These are phyloP conservation scores for Cottoperca gobio DNA, from an alignment of 2,797 vertebrate species.

Conservation along the genomic window DNA sequence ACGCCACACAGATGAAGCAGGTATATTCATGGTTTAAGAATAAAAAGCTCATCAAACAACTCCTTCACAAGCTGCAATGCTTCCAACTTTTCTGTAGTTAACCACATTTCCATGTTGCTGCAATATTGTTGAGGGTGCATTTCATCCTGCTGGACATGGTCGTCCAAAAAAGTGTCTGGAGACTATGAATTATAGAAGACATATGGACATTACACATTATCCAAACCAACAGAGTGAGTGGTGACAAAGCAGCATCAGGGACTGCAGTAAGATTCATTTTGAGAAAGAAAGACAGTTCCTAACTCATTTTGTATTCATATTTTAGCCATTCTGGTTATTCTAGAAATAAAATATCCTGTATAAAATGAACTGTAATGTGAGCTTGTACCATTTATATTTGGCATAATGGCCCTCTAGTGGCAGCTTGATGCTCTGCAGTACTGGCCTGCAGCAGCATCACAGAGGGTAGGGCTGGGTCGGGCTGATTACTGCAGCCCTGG, in stretches of 20 bases:
- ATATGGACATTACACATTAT: neutral
- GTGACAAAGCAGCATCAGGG: neutral
- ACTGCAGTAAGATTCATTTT: neutral
- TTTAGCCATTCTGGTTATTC: neutral
- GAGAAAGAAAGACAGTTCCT: neutral
- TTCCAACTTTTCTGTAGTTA: too few relatives aligned
- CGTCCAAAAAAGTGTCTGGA: neutral
- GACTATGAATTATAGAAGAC: neutral
- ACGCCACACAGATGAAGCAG: neutral
- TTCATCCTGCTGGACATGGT: neutral
- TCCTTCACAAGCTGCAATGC: neutral
- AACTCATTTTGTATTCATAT: neutral
- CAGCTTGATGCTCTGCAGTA: constrained; percentile 34
- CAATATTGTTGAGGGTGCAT: neutral
- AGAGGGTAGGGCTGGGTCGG: constrained; percentile 36
- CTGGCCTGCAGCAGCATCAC: constrained; percentile 42
- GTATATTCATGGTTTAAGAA: neutral
- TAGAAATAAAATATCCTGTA: neutral
- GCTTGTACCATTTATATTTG: neutral
- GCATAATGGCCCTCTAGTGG: constrained; percentile 51
- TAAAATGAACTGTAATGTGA: neutral
- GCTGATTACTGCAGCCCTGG: constrained; percentile 67
- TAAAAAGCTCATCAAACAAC: neutral
- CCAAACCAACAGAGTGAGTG: neutral
- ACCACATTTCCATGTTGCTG: neutral